These are phyloP conservation scores for Turdus rufiventris DNA, from an alignment of 2,113 vertebrate genomes.

Conservation along the genomic window DNA sequence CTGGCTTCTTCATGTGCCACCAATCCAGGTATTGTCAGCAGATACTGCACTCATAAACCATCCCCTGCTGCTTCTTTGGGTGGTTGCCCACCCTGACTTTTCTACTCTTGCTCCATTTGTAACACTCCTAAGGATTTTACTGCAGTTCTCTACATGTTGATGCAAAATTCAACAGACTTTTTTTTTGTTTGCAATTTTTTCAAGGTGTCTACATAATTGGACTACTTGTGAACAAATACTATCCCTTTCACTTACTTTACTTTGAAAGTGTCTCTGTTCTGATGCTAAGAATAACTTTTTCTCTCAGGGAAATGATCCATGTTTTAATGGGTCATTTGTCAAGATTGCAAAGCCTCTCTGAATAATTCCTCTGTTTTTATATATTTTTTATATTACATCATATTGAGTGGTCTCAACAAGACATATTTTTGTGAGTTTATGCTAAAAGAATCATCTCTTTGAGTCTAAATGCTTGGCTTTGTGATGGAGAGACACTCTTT, in stretches of 20 bases:
- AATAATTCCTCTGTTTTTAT: conserved; percentile 13
- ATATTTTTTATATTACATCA: conserved; percentile 20
- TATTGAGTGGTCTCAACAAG: background rate
- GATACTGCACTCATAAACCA: background rate
- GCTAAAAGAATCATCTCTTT: background rate
- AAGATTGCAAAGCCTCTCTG: background rate
- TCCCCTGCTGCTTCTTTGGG: background rate
- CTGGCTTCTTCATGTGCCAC: background rate
- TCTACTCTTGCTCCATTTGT: accelerated
- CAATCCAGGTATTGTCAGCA: background rate
- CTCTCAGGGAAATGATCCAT: background rate
- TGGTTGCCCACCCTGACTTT: background rate
- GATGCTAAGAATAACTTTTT: background rate
- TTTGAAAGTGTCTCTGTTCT: background rate
- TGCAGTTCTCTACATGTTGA: background rate
- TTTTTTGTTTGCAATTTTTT: background rate
- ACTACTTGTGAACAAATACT: background rate
- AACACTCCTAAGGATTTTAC: background rate
- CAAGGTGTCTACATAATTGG: background rate
- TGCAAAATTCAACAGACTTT: background rate
- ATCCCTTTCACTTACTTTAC: background rate
- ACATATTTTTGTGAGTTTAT: conserved; percentile 7
- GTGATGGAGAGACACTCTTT: background rate
- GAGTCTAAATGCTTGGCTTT: background rate
- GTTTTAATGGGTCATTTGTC: background rate